These are phyloP conservation scores for Anastatus disparis DNA, from an alignment of 1,140 invertebrate genomes.

Conservation along the genomic window DNA sequence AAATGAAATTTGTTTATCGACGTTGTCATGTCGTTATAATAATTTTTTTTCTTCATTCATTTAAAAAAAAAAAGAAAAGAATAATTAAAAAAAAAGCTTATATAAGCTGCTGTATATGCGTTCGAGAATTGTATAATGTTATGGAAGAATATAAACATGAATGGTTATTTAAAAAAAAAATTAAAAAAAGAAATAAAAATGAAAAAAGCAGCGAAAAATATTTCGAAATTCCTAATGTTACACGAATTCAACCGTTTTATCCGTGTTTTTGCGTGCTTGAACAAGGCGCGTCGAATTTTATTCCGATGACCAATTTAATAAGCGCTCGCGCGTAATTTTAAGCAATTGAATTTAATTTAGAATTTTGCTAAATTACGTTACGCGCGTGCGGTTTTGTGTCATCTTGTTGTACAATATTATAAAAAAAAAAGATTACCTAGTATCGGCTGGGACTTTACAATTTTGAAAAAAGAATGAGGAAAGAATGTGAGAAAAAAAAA, in stretches of 20 bases:
- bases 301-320: no score
- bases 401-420: conserved; percentile 33
- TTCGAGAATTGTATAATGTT: conserved; percentile 25
- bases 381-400: not conserved
- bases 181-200: not conserved
- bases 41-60: not conserved
- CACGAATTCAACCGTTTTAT: conserved; percentile 37
- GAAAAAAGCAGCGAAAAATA: not conserved
- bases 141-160: conserved; percentile 20
- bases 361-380: not conserved
- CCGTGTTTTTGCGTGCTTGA: conserved; percentile 33
- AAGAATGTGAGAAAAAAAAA: no score
- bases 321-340: conserved; percentile 2
- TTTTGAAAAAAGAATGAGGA: conserved; percentile 3
- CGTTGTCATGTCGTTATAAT: conserved; percentile 8
- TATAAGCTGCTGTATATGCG: not conserved
- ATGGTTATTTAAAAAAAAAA: conserved; percentile 25
- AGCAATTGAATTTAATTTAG: no score
- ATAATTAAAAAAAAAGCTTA: not conserved
- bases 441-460: conserved; percentile 3
- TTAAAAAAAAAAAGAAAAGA: no score
- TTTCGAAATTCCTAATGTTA: conserved; percentile 38
- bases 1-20: conserved; percentile 11
- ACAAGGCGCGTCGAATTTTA: conserved; percentile 27
- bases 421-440: not conserved